Evolutionary conservation across 2,888 invertebrate genomes (phyloP), one percentile per base, ranked within the genome.

Genomic region (Cosmorhoe ocellata): DNA sequence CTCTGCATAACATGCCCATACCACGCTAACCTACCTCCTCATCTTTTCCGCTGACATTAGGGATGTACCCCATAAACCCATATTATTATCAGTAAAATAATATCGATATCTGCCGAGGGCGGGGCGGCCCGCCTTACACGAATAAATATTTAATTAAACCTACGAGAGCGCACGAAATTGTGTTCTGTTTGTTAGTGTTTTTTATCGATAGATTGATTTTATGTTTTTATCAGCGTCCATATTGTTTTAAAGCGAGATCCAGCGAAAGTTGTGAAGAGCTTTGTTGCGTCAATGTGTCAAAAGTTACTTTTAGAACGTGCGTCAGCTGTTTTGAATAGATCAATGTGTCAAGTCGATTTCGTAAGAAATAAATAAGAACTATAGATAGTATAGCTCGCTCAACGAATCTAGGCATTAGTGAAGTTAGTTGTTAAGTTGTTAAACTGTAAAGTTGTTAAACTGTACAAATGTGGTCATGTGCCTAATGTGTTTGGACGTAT

Each of bases 81-180:
- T 76, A 42, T 18, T 18, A 18, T 18, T 18, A 18, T 84, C 84
- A 84, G 81, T 79, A 84, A 85, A 85, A 88, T 82, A 86, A 85
- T 86, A 88, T 88, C 84, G 80, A 83, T 85, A 86, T 79, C 79
- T 73, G 78, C 53, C 67, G 74, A 74, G 84, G 85, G 81, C 84
- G 72, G 57, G 65, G 63, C 56, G 76, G 71, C 66, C 79, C 87
- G 84, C 89, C 88, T 84, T 72, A 76, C 75, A 78, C 76, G 83
- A 85, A 88, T 87, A 84, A 87, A 87, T 87, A 88, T 89, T 89
- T 88, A 87, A 89, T 88, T 87, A 87, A 85, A 87, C 78, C 81
- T 81, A 80, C 76, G 76, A 79, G 82, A 81, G 78, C 76, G 74
- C 74, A 75, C 69, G 71, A 74, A 68, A 72, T 73, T 70, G 63